These are phyloP conservation scores for Pipistrellus nathusii DNA, from an alignment of 2,797 vertebrate genomes.

Conservation along the genomic window DNA sequence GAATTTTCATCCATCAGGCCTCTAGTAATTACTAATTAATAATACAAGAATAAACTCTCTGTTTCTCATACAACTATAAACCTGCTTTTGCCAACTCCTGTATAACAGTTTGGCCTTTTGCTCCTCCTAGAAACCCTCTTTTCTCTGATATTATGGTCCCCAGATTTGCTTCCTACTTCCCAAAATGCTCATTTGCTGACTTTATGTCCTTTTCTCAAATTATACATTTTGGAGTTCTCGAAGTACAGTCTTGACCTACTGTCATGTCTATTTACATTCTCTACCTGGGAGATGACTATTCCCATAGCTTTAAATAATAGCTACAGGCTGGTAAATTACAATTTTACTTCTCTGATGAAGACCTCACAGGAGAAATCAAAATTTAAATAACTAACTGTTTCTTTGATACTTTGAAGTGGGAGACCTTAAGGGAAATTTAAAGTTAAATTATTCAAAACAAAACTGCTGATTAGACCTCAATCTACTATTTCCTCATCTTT, in stretches of 20 bases:
- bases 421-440: background rate
- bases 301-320: constrained; percentile 9
- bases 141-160: background rate
- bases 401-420: background rate
- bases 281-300: constrained; percentile 46
- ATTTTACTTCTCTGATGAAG: constrained; percentile 45
- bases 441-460: constrained; percentile 53
- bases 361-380: background rate
- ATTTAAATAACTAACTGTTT: constrained; percentile 19
- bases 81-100: too few relatives aligned
- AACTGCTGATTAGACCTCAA: background rate
- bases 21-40: background rate
- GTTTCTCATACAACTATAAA: background rate
- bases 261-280: constrained; percentile 4
- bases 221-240: background rate
- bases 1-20: too few relatives aligned
- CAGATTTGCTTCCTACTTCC: constrained; percentile 4
- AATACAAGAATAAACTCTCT: background rate
- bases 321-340: background rate
- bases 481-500: background rate
- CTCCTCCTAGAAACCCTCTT: constrained; percentile 10
- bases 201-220: constrained; percentile 17
- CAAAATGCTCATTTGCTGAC: constrained; percentile 14
- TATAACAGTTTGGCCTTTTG: background rate
- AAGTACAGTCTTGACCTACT: background rate